Evolutionary conservation across 2,797 vertebrate genomes (phyloP).

Genomic region (Tinamus major): DNA sequence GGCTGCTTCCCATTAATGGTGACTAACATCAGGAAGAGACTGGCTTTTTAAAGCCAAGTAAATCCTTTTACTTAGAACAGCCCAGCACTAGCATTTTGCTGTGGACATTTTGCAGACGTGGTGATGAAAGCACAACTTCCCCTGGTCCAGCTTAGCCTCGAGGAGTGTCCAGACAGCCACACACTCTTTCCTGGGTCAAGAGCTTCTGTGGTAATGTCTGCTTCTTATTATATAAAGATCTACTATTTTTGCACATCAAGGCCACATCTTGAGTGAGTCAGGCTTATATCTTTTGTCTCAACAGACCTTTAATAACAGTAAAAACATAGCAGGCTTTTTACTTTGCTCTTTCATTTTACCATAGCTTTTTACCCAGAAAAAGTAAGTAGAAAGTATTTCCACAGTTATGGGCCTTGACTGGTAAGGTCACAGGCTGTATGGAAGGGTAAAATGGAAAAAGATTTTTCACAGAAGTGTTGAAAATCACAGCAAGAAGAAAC

Average conservation of each 20-base stretch:
- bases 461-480: neutral
- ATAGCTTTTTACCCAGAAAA: neutral
- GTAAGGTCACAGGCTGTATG: neutral
- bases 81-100: neutral
- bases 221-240: neutral
- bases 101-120: rapidly evolving
- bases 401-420: neutral
- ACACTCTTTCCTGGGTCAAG: neutral
- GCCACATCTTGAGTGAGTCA: neutral
- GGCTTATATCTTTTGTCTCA: neutral
- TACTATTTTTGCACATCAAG: neutral
- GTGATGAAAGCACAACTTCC: neutral
- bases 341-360: neutral
- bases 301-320: neutral
- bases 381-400: neutral
- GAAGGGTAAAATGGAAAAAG: neutral
- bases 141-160: neutral
- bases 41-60: neutral
- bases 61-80: neutral
- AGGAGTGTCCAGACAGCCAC: neutral
- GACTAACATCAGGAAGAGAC: neutral
- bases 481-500: neutral
- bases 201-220: rapidly evolving
- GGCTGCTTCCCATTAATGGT: neutral
- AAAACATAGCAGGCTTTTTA: neutral